phyloP scores from a whole-genome alignment of 2,113 vertebrate species.

The Aptenodytes patagonicus region DNA sequence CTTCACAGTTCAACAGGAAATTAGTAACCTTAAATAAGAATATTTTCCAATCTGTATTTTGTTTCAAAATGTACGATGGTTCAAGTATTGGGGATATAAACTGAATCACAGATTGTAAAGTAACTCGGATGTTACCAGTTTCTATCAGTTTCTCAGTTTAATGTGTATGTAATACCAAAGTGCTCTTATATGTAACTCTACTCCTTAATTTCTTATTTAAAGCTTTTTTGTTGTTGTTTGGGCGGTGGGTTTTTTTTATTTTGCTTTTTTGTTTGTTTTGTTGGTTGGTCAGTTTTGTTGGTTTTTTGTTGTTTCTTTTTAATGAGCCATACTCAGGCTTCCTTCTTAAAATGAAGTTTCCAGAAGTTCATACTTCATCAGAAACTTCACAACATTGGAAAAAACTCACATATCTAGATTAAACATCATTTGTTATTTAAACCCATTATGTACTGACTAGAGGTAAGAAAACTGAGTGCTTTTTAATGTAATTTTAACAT shows the following conservation, averaged over 20 bases:
- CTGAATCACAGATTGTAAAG: neutral
- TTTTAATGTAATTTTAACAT: slow-evolving; percentile 17
- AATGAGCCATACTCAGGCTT: neutral
- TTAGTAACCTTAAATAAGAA: neutral
- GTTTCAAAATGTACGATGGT: neutral
- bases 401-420: neutral
- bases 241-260: fast-evolving
- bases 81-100: neutral
- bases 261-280: neutral
- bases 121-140: neutral
- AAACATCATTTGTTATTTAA: neutral
- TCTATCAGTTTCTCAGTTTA: neutral
- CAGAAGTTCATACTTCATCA: neutral
- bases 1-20: neutral
- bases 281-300: neutral
- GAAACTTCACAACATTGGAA: neutral
- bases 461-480: neutral
- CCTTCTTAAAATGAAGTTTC: neutral
- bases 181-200: neutral
- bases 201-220: neutral
- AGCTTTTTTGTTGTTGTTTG: neutral
- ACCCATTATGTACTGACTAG: neutral
- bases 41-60: neutral
- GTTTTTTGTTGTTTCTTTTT: neutral
- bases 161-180: neutral